phyloP scores from a whole-genome alignment of 2,113 vertebrate species.

The Gavia stellata region DNA sequence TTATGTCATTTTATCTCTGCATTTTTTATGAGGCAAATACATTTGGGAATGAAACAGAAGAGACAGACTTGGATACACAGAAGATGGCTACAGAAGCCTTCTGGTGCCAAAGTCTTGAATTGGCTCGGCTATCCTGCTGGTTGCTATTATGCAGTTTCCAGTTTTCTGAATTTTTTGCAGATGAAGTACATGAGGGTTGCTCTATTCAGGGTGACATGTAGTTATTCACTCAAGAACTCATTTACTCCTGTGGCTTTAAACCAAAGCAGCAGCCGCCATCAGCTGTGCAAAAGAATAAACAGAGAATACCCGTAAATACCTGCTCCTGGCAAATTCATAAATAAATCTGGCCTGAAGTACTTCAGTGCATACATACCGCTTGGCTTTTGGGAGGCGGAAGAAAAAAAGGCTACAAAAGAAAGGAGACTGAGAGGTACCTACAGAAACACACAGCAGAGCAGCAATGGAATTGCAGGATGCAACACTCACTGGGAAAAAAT shows the following conservation, averaged over 20 bases:
- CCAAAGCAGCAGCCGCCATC: background rate
- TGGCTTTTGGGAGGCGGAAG: background rate
- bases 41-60: slow-evolving; percentile 10
- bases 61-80: background rate
- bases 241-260: slow-evolving; percentile 28
- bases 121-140: background rate
- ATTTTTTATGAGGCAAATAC: slow-evolving; percentile 5
- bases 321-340: background rate
- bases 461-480: accelerated
- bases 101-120: background rate
- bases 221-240: slow-evolving; percentile 48
- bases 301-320: slow-evolving; percentile 15
- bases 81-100: background rate
- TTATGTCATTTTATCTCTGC: background rate
- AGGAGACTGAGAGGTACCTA: background rate
- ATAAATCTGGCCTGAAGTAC: background rate
- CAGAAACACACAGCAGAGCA: background rate
- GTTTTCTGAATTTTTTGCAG: slow-evolving; percentile 30
- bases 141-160: slow-evolving; percentile 17
- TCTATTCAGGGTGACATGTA: background rate
- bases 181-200: background rate
- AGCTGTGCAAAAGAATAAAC: background rate
- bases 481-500: background rate
- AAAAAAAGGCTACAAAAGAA: background rate
- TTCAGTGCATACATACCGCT: background rate